phyloP scores from a whole-genome alignment of 2,113 vertebrate genomes.

The Xiphophorus maculatus region DNA sequence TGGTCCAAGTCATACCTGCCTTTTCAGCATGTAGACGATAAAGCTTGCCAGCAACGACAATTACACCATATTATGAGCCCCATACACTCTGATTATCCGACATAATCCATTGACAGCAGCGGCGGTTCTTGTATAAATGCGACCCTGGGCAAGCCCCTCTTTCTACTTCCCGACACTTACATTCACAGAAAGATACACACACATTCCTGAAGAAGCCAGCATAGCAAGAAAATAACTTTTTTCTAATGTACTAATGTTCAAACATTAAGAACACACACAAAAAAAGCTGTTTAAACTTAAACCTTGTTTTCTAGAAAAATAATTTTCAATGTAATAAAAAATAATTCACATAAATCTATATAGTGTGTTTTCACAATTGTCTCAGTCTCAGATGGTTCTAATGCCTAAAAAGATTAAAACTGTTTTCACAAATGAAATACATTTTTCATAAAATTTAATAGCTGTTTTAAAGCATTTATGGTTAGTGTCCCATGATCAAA shows the following conservation, averaged over 20 bases:
- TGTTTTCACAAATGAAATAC: too few relatives aligned
- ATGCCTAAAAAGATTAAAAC: too few relatives aligned
- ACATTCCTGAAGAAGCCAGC: background rate
- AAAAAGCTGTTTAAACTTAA: too few relatives aligned
- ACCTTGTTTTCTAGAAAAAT: too few relatives aligned
- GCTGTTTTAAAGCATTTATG: too few relatives aligned
- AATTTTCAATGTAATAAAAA: too few relatives aligned
- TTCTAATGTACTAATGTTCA: background rate
- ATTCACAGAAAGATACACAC: background rate
- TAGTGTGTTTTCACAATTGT: too few relatives aligned
- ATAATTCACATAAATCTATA: too few relatives aligned
- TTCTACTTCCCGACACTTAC: too few relatives aligned
- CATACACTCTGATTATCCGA: background rate
- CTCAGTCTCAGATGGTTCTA: too few relatives aligned
- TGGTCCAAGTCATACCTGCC: background rate
- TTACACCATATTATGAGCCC: constrained; percentile 4
- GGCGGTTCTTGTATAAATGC: background rate
- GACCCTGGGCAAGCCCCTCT: background rate
- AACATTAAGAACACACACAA: background rate
- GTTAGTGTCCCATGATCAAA: too few relatives aligned
- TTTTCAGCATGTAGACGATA: background rate
- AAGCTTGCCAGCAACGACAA: background rate
- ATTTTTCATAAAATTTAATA: too few relatives aligned
- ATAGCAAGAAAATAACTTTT: background rate
- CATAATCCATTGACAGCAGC: constrained; percentile 5